These are phyloP conservation scores for Heliconius charithonia DNA, from an alignment of 2,888 invertebrate species.

Conservation along the genomic window DNA sequence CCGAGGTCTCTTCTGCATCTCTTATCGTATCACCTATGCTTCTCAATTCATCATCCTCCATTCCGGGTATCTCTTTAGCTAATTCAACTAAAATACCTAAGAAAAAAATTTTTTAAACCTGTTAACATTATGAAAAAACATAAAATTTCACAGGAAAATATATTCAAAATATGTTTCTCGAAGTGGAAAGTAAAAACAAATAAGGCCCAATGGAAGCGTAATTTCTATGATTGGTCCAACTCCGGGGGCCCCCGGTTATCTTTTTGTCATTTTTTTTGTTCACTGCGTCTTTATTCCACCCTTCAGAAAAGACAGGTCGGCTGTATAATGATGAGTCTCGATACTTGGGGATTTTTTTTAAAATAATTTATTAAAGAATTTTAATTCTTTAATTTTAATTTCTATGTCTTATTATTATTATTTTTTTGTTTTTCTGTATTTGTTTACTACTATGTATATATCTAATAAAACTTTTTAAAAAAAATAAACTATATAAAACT, in stretches of 20 bases:
- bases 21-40: background rate
- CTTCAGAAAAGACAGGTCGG: slow-evolving; percentile 71
- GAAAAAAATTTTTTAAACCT: background rate
- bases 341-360: slow-evolving; percentile 68
- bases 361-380: background rate
- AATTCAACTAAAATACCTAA: background rate
- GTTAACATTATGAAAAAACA: background rate
- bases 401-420: too few species aligned
- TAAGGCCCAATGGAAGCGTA: slow-evolving; percentile 54
- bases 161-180: slow-evolving; percentile 22
- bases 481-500: too few species aligned
- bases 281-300: slow-evolving; percentile 75
- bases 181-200: slow-evolving; percentile 39
- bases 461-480: too few species aligned
- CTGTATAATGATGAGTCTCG: slow-evolving; percentile 54
- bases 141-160: slow-evolving; percentile 7
- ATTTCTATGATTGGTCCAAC: slow-evolving; percentile 77
- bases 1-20: background rate
- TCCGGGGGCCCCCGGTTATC: slow-evolving; percentile 63
- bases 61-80: background rate
- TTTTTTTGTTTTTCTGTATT: too few species aligned
- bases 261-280: slow-evolving; percentile 71
- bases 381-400: background rate
- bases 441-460: too few species aligned
- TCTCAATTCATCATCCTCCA: too few species aligned